phyloP scores from a whole-genome alignment of 2,797 vertebrate genomes.

The Enteromius fasciolatus region DNA sequence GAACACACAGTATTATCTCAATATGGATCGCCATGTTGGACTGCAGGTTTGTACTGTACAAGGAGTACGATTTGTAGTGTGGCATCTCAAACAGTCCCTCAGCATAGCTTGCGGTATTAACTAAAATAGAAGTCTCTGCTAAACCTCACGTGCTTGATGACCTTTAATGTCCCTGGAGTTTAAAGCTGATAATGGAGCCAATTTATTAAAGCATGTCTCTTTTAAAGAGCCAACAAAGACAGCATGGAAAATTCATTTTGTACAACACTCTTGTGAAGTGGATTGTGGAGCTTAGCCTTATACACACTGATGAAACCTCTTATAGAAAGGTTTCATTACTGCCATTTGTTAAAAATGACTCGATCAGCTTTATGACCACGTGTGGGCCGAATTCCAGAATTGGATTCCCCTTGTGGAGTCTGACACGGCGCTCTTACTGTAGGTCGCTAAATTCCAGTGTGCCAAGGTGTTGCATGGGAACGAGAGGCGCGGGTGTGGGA shows the following conservation, averaged over 20 bases:
- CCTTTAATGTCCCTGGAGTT: constrained; percentile 32
- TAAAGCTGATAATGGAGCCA: not conserved
- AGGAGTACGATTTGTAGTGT: constrained; percentile 1
- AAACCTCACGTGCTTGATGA: constrained; percentile 29
- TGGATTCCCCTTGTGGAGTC: constrained; percentile 1
- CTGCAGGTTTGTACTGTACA: not conserved
- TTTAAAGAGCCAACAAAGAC: not conserved
- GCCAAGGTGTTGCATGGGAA: constrained; percentile 33
- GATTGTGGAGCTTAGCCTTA: not conserved
- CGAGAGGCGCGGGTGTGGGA: constrained; percentile 53
- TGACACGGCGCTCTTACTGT: constrained; percentile 16
- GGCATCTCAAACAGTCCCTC: constrained; percentile 33
- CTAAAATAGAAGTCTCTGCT: constrained; percentile 42
- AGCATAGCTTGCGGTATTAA: constrained; percentile 37
- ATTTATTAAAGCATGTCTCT: constrained; percentile 5
- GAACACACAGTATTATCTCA: no score
- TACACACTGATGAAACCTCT: not conserved
- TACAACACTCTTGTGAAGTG: not conserved
- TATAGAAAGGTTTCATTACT: not conserved
- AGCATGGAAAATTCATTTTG: not conserved
- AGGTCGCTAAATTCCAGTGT: constrained; percentile 22
- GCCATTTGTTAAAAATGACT: not conserved
- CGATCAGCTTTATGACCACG: not conserved
- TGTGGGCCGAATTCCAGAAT: constrained; percentile 10
- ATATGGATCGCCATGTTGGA: no score